Evolutionary conservation across 1,140 invertebrate genomes (phyloP), one percentile per base, ranked within the genome.

Genomic region (Caenorhabditis tropicalis): DNA sequence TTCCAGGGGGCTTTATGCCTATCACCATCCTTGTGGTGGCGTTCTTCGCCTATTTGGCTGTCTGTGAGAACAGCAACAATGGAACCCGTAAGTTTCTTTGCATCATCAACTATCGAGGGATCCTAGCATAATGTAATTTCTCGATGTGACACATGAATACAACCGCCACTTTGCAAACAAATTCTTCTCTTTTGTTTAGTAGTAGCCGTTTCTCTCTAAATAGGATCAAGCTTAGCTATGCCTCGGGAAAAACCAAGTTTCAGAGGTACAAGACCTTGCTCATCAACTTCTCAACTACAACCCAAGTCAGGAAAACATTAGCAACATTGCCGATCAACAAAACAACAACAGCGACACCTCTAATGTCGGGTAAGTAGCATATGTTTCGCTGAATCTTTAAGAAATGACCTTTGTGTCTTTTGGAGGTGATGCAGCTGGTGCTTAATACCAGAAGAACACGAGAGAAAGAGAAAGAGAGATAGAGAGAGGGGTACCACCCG

Each of bases 401-500:
- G 27, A 74, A 12, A 43, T 31, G 65, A 74, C 65, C 65, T 74
- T 74, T 74, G 36, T 43, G 36, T 74, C 65, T 74, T 46, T n/a
- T 46, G 39, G 39, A 6, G 12, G 6, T 3, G n/a, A 10, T 46
- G 29, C 65, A 74, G 65, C 65, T 74, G 65, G n/a, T 74, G 58
- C 58, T 65, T 36, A 39, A 31, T 27, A 65, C 15, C 31, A 36
- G 10, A 5, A 10, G 53, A n/a, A n/a, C n/a, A n/a, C n/a, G n/a
- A n/a, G 53, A 29, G n/a, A 58, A 29, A 10, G 16, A 31, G 33
- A 43, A 2, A 74, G 29, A 5, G n/a, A n/a, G n/a, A n/a, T n/a
- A n/a, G n/a, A n/a, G n/a, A n/a, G n/a, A n/a, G n/a, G n/a, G n/a
- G 6, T 43, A 74, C 65, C 65, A 74, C 65, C 65, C 65, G 65